Conservation (phyloP, 2,797 vertebrate genomes). For the Myioborus miniatus region DNA sequence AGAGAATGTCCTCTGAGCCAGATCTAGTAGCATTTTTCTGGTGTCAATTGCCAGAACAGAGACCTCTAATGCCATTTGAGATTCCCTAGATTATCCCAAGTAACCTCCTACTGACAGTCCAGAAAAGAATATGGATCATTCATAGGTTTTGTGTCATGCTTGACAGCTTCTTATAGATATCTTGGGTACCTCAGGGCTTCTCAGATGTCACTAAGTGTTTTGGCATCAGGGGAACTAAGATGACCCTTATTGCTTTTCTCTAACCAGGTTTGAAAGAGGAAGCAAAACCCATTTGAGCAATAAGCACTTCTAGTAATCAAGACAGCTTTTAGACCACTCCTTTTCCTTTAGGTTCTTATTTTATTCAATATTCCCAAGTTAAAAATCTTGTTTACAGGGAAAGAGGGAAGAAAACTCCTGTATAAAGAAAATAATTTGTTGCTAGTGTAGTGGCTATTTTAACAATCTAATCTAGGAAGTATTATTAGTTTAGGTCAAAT, state of each 20-base stretch:
- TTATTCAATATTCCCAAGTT: neutral
- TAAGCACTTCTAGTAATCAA: neutral
- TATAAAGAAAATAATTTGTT: neutral
- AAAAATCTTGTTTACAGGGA: neutral
- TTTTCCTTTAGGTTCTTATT: neutral
- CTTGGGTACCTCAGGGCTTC: neutral
- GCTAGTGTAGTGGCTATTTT: neutral
- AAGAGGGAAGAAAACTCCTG: neutral
- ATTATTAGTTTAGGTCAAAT: neutral
- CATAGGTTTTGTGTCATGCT: neutral
- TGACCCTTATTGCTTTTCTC: neutral
- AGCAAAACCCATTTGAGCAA: neutral
- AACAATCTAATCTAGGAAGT: neutral
- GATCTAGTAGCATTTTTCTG: neutral
- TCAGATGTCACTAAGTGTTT: neutral
- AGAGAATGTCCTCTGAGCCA: neutral
- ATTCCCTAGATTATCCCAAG: neutral
- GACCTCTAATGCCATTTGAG: neutral
- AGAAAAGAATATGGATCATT: neutral
- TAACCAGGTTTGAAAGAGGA: conserved; percentile 3
- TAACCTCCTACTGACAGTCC: neutral
- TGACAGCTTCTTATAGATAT: neutral
- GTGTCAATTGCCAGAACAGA: neutral
- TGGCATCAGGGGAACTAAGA: neutral
- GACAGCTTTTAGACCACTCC: neutral